Evolutionary conservation across 2,113 vertebrate genomes (phyloP).

Genomic region (Platichthys flesus): DNA sequence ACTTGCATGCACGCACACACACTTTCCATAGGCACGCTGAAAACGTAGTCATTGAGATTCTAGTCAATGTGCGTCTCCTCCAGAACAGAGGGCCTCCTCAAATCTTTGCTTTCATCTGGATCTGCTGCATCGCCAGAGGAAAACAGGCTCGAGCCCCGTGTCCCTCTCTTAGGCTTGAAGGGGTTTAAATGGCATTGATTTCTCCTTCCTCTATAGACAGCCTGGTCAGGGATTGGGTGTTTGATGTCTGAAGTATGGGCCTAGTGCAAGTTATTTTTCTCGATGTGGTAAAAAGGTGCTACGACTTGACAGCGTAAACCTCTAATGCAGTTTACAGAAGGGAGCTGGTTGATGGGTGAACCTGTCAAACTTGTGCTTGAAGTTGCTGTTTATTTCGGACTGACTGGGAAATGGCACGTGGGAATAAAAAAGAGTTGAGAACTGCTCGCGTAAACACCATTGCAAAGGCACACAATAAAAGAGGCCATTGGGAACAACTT

Average conservation of each 20-base stretch:
- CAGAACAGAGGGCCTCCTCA: slow-evolving; percentile 44
- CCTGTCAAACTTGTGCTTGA: slow-evolving; percentile 24
- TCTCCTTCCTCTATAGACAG: slow-evolving; percentile 47
- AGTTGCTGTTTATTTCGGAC: slow-evolving; percentile 1
- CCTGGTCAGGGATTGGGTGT: slow-evolving; percentile 40
- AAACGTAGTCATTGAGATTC: slow-evolving; percentile 68
- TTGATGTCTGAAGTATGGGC: slow-evolving; percentile 58
- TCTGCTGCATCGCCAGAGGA: slow-evolving; percentile 60
- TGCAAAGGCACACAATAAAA: not conserved
- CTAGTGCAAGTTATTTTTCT: slow-evolving; percentile 45
- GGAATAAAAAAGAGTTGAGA: slow-evolving; percentile 13
- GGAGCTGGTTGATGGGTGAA: slow-evolving; percentile 7
- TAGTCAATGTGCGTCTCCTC: slow-evolving; percentile 42
- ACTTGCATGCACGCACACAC: not conserved
- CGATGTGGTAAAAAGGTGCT: slow-evolving; percentile 33
- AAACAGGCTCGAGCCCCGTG: slow-evolving; percentile 38
- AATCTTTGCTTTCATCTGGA: slow-evolving; percentile 71
- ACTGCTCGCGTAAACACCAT: slow-evolving; percentile 21
- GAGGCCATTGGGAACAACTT: slow-evolving; percentile 37
- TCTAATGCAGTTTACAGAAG: slow-evolving; percentile 31
- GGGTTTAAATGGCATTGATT: slow-evolving; percentile 72
- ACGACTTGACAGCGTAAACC: slow-evolving; percentile 53
- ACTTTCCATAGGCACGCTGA: slow-evolving; percentile 25
- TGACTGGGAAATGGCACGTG: slow-evolving; percentile 6
- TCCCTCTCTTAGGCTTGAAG: slow-evolving; percentile 50